Evolutionary conservation across 2,888 invertebrate genomes (phyloP).

Genomic region (Physocephala rufipes): DNA sequence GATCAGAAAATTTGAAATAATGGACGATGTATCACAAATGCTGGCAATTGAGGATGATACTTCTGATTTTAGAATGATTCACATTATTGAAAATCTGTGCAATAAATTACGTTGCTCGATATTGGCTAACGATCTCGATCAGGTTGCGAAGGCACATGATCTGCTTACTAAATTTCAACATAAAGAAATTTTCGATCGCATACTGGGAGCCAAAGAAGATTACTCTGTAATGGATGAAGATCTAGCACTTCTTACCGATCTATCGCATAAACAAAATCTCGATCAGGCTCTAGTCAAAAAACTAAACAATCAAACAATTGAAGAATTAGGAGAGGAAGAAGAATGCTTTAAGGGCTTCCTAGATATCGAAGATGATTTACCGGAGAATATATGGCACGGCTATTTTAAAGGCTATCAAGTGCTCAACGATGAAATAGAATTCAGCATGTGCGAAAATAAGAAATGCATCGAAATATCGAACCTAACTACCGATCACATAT

Average conservation of each 20-base stretch:
- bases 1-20: no score
- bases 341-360: background rate
- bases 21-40: background rate
- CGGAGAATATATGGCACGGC: slow-evolving; percentile 50
- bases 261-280: no score
- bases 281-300: no score
- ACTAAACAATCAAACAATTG: background rate
- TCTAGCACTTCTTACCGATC: background rate
- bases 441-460: slow-evolving; percentile 47
- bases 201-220: slow-evolving; percentile 44
- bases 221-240: background rate
- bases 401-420: slow-evolving; percentile 54
- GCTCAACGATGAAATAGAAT: slow-evolving; percentile 42
- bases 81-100: slow-evolving; percentile 46
- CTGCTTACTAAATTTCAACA: slow-evolving; percentile 49
- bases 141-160: slow-evolving; percentile 52
- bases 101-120: slow-evolving; percentile 48
- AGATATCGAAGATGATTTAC: background rate
- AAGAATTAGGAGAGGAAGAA: background rate
- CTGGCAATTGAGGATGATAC: background rate
- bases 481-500: slow-evolving; percentile 35
- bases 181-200: slow-evolving; percentile 43
- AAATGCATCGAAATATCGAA: slow-evolving; percentile 52
- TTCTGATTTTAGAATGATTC: slow-evolving; percentile 22
- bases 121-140: slow-evolving; percentile 49